A percentile compares a stretch with the other conserved stretches of the same genome.
Evolutionary conservation across 2,113 vertebrate genomes (phyloP).

Genomic region (Prionailurus viverrinus): DNA sequence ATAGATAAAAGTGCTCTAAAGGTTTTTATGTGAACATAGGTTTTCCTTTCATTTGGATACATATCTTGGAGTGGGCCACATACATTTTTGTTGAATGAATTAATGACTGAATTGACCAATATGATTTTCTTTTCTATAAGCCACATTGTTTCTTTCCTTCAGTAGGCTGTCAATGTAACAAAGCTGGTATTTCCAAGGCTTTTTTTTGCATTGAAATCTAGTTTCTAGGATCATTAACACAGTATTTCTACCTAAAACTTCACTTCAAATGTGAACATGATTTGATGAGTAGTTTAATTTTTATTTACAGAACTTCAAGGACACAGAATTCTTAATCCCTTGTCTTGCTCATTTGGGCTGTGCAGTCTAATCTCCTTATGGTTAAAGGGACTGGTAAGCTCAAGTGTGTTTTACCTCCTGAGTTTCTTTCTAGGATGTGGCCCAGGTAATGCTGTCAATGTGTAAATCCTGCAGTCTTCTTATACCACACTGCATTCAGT

Average conservation of each 20-base stretch:
- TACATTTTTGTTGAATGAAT: background rate
- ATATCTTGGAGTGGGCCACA: background rate
- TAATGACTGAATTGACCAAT: background rate
- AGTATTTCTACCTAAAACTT: slow-evolving; percentile 27
- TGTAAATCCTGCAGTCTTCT: background rate
- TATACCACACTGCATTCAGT: background rate
- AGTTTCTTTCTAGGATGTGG: background rate
- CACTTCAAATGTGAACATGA: slow-evolving; percentile 44
- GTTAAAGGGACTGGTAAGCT: background rate
- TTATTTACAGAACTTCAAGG: slow-evolving; percentile 24
- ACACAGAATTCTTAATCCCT: background rate
- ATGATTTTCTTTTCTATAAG: background rate
- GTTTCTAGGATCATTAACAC: background rate
- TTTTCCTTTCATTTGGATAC: background rate
- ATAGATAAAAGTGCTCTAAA: background rate
- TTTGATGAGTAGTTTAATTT: slow-evolving; percentile 2
- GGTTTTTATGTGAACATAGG: background rate
- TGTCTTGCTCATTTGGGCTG: background rate
- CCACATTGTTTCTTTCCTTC: background rate
- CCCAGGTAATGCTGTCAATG: background rate
- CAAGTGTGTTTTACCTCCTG: background rate
- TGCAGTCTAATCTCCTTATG: background rate
- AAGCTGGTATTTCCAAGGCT: background rate
- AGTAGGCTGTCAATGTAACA: background rate
- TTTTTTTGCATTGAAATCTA: slow-evolving; percentile 38